Percentiles rank a stretch among this genome's conserved stretches.
Evolutionary conservation across 1,140 invertebrate species (phyloP).

Genomic region (Drosophila nebulosa): DNA sequence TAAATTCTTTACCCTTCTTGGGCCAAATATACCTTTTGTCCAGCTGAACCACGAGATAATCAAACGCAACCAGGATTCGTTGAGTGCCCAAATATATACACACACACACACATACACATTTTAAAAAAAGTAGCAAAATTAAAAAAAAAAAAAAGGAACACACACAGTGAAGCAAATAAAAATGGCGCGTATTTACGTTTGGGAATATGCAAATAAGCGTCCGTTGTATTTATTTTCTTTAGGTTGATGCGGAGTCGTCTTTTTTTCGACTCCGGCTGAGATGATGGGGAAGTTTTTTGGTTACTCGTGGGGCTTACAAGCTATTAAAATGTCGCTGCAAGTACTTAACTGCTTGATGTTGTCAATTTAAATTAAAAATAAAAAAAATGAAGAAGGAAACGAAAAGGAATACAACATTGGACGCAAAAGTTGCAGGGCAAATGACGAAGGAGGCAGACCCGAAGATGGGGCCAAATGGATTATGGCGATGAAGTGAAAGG

Average conservation of each 20-base stretch:
- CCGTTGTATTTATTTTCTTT: conserved; percentile 76
- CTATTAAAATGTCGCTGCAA: conserved; percentile 79
- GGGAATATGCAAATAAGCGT: conserved; percentile 78
- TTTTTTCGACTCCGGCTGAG: conserved; percentile 22
- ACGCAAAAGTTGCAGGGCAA: conserved; percentile 66
- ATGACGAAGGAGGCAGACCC: conserved; percentile 39
- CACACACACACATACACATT: neutral
- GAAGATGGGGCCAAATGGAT: conserved; percentile 54
- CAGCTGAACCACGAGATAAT: neutral
- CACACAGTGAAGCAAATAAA: conserved; percentile 63
- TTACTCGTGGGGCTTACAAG: conserved; percentile 73
- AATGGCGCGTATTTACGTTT: conserved; percentile 78
- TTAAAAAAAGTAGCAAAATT: conserved; percentile 10
- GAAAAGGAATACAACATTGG: conserved; percentile 34
- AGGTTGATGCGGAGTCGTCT: conserved; percentile 52
- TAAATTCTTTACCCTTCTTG: neutral
- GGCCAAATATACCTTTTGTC: neutral
- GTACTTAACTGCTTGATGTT: conserved; percentile 79
- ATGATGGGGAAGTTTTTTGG: conserved; percentile 48
- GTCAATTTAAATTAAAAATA: conserved; percentile 75
- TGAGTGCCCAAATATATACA: conserved; percentile 59
- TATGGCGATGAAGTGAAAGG: conserved; percentile 29
- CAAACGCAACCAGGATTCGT: conserved; percentile 31
- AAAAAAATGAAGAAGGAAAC: neutral
- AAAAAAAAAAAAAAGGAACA: conserved; percentile 15